These are phyloP conservation scores for Nymphicus hollandicus DNA, from an alignment of 2,113 vertebrate genomes.

Conservation along the genomic window DNA sequence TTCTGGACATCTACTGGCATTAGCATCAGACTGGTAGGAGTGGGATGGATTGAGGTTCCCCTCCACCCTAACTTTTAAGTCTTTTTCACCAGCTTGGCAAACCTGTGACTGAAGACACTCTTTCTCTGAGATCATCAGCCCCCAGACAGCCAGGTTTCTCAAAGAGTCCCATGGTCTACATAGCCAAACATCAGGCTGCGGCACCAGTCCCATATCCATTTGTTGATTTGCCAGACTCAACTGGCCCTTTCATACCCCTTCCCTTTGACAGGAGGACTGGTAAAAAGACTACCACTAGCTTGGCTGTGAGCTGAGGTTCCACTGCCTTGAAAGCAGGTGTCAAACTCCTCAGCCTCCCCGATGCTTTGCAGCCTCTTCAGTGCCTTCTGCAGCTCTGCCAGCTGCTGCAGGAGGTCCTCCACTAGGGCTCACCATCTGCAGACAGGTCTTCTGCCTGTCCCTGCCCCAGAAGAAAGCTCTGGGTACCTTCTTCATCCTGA, in stretches of 20 bases:
- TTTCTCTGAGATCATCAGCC: neutral
- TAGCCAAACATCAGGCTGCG: neutral
- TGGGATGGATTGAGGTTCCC: neutral
- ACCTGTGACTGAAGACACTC: neutral
- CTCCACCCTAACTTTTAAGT: neutral
- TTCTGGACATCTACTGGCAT: neutral
- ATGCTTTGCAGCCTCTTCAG: neutral
- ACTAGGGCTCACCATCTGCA: neutral
- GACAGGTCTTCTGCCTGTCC: neutral
- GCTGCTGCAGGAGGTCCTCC: neutral
- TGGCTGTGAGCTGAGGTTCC: neutral
- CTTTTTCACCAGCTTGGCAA: neutral
- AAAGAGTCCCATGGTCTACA: neutral
- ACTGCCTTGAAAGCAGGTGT: neutral
- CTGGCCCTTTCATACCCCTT: neutral
- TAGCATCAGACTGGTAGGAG: neutral
- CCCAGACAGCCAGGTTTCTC: neutral
- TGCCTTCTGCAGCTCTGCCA: neutral
- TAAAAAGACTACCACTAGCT: neutral
- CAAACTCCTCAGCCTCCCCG: neutral
- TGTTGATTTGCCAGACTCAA: neutral
- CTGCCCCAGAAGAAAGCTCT: neutral
- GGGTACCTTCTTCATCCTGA: neutral
- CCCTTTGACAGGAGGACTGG: neutral
- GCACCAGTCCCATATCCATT: neutral